phyloP scores from a whole-genome alignment of 2,888 invertebrate species.

The Sinotaia quadrata region DNA sequence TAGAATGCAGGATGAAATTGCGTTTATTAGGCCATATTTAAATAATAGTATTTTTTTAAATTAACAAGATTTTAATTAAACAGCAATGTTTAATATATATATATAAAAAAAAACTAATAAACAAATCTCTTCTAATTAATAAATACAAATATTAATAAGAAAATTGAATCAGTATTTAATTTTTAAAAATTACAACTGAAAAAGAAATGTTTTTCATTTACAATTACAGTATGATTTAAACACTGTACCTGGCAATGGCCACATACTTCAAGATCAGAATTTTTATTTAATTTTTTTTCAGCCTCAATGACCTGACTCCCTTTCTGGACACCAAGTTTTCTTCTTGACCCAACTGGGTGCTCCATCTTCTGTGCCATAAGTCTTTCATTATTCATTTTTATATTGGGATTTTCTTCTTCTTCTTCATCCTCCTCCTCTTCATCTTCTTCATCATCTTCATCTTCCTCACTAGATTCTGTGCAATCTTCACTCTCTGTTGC shows the following conservation, averaged over 20 bases:
- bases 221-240: too few relatives aligned
- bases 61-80: too few relatives aligned
- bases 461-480: constrained; percentile 48
- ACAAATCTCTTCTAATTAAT: too few relatives aligned
- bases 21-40: too few relatives aligned
- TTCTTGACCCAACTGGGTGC: constrained; percentile 20
- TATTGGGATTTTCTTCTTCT: constrained; percentile 25
- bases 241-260: constrained; percentile 24
- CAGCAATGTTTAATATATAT: too few relatives aligned
- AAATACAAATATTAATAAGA: too few relatives aligned
- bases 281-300: constrained; percentile 25
- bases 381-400: background rate
- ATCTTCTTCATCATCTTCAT: constrained; percentile 38
- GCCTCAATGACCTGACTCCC: constrained; percentile 27
- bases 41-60: too few relatives aligned
- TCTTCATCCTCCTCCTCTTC: constrained; percentile 37
- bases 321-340: constrained; percentile 17
- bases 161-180: too few relatives aligned
- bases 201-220: too few relatives aligned
- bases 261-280: constrained; percentile 34
- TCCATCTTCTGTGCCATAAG: constrained; percentile 24
- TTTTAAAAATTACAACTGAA: too few relatives aligned
- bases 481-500: constrained; percentile 40
- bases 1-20: too few relatives aligned
- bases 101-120: too few relatives aligned